Evolutionary conservation across 2,888 invertebrate species (phyloP), one percentile per base, ranked within the genome.

Genomic region (Chrysodeixis includens): DNA sequence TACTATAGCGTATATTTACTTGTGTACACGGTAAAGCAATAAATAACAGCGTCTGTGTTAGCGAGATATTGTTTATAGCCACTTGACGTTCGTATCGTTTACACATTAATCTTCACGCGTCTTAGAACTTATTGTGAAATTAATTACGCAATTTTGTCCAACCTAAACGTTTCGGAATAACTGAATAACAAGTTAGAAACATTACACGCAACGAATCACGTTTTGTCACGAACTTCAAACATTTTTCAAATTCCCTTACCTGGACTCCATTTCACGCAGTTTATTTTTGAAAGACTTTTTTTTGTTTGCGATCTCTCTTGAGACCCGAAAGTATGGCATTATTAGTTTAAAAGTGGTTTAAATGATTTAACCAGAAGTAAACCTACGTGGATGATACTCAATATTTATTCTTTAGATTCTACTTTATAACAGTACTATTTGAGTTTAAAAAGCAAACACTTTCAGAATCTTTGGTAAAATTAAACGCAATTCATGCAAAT

Each of bases 251-350:
- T 76, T 55, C 65, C 26, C 57, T 40, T 62, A 73, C 59, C 73
- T 65, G 59, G 54, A 46, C 57, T 60, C 46, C 18, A 62, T 69
- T 69, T 72, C 54, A 76, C 69, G 58, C 58, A 64, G 60, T 76
- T 76, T 72, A 62, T 71, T 74, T 72, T 76, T 56, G 40, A 62
- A 56, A 56, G 61, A 30, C 71, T 57, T 53, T 66, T 63, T 58
- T 51, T 67, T 57, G 57, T 62, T 60, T 56, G 22, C 52, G 26
- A 20, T 58, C 4, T 35, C 55, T 64, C 56, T 74, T 59, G 30
- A 61, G 61, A 52, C 18, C 30, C 46, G 53, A 72, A 53, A 46
- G 30, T 46, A 18, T 46, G 18, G 16, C 16, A 46, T 46, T 18
- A 46, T 16, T 46, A 18, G 46, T 46, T 18, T 46, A 46, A 9